Base-by-base conservation (phyloP, 2,888 invertebrate species). In the Peribatodes rhomboidaria region DNA sequence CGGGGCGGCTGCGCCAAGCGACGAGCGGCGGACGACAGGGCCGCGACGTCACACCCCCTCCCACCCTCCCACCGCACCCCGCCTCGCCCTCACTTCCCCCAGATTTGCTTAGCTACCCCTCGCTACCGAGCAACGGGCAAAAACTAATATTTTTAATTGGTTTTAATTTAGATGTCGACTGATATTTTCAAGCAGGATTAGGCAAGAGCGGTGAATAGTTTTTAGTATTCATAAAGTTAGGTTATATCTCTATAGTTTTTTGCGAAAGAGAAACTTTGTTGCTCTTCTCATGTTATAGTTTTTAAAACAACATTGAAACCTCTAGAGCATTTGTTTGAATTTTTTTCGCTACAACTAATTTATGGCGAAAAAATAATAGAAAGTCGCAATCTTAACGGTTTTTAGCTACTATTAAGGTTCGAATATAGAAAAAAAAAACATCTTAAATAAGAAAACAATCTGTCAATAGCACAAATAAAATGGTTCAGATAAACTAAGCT, bases 1-100 rank as follows among this genome's bases (percentile, higher is more conserved):
- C 76, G 80, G 76, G 80, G 82, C 89, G 85, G 84, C 87, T 84
- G 88, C 87, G 89, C 88, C 63, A 72, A 72, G 82, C 83, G 82
- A 81, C 85, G 84, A 85, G 85, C 80, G 84, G 73, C 80, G 79
- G 79, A 70, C 82, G 82, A 79, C 85, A 83, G 82, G 79, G 79
- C 82, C 80, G 78, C 80, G 71, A 81, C 81, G 81, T 77, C 84
- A 79, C 80, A 80, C 80, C 82, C 79, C 80, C 82, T 80, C 74
- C 78, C 76, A 7, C 35, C 77, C 75, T 74, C 78, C 77, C 77
- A 76, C 76, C 82, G 78, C 80, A 75, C 77, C 79, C 55, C 33
- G 14, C 55, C 18, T 20, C 9, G 13, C 44, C 55, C 44, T 33
- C 10, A 13, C 79, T 71, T 81, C 81, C 78, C 79, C 79, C 77